These are phyloP conservation scores for Chesias legatella DNA, from an alignment of 2,888 invertebrate species.

Conservation along the genomic window DNA sequence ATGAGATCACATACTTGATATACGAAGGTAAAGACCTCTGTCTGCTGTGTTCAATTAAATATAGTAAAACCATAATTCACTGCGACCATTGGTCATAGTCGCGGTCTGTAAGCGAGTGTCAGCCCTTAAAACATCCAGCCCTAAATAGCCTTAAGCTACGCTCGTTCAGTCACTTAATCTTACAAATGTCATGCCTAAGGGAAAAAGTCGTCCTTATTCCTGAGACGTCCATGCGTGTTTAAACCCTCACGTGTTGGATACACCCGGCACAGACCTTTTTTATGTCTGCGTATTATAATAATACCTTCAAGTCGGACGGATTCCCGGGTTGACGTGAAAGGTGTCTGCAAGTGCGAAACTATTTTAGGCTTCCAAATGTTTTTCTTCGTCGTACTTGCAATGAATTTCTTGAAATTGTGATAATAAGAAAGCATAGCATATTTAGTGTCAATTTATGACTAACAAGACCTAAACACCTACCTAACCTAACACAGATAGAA, in stretches of 20 bases:
- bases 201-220: neutral
- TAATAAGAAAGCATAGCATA: no score
- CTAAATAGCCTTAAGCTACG: neutral
- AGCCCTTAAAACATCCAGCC: no score
- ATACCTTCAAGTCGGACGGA: slow-evolving; percentile 13
- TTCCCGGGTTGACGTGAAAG: slow-evolving; percentile 9
- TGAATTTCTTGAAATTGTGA: no score
- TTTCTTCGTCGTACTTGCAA: neutral
- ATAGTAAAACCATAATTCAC: no score
- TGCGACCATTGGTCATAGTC: no score
- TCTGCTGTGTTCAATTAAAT: no score
- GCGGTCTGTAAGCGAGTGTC: no score
- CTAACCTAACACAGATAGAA: no score
- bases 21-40: no score
- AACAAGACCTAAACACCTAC: no score
- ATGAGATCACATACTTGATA: no score
- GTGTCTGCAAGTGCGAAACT: slow-evolving; percentile 3
- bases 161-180: neutral
- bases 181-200: neutral
- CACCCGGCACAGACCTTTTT: slow-evolving; percentile 14
- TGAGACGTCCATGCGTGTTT: neutral
- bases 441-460: no score
- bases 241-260: slow-evolving; percentile 7
- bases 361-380: neutral
- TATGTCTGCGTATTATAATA: slow-evolving; percentile 19